phyloP scores from a whole-genome alignment of 2,797 vertebrate species.

The Cheirogaleus major region DNA sequence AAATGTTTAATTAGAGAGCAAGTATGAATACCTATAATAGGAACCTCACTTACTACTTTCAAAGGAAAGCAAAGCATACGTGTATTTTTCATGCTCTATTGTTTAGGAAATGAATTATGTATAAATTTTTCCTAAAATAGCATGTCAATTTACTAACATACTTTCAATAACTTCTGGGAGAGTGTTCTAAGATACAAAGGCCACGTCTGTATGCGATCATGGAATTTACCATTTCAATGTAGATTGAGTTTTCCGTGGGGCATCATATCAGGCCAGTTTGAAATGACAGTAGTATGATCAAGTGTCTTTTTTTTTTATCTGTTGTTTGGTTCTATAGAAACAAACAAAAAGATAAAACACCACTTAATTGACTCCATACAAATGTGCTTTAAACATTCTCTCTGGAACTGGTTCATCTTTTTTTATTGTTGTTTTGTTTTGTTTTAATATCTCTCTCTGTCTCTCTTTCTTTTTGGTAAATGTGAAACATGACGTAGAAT shows the following conservation, averaged over 20 bases:
- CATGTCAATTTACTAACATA: conserved; percentile 60
- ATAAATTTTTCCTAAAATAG: conserved; percentile 65
- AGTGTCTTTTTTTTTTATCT: background rate
- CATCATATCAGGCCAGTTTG: background rate
- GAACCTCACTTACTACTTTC: conserved; percentile 16
- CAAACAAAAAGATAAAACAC: conserved; percentile 31
- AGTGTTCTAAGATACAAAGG: conserved; percentile 49
- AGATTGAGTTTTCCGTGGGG: conserved; percentile 26
- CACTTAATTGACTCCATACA: background rate
- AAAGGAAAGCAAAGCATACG: conserved; percentile 36
- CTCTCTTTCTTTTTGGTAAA: background rate
- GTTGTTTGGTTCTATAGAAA: conserved; percentile 57
- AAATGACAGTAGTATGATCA: conserved; percentile 25
- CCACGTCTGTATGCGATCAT: background rate
- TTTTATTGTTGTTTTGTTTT: background rate
- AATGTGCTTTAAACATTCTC: background rate
- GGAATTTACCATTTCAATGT: conserved; percentile 54
- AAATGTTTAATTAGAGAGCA: conserved; percentile 51
- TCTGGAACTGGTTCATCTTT: background rate
- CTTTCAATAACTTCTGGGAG: conserved; percentile 52
- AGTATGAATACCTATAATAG: background rate
- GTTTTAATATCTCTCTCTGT: background rate
- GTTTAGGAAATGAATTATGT: conserved; percentile 69
- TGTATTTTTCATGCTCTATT: conserved; percentile 44
- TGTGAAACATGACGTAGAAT: background rate